phyloP scores from a whole-genome alignment of 1,140 invertebrate genomes.

The Drosophila tristis region DNA sequence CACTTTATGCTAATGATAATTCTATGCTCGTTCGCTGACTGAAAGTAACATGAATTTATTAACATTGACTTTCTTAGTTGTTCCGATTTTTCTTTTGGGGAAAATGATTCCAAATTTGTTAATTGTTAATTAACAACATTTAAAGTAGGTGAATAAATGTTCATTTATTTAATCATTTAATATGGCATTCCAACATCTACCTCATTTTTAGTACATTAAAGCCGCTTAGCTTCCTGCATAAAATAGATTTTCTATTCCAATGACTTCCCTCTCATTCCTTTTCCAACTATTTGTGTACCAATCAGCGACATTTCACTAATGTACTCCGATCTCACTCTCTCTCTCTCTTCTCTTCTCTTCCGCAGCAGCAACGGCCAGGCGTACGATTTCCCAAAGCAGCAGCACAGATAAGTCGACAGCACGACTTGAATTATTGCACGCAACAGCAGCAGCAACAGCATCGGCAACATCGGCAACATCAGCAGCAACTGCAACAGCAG shows the following conservation, averaged over 20 bases:
- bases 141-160: too few species aligned
- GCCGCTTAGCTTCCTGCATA: slow-evolving; percentile 9
- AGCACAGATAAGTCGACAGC: slow-evolving; percentile 80
- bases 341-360: slow-evolving; percentile 38
- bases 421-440: slow-evolving; percentile 83
- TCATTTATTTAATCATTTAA: too few species aligned
- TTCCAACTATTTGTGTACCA: slow-evolving; percentile 38
- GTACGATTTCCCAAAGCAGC: slow-evolving; percentile 76
- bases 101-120: too few species aligned
- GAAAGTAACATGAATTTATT: too few species aligned
- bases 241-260: slow-evolving; percentile 29
- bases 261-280: slow-evolving; percentile 26
- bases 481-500: slow-evolving; percentile 35
- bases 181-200: too few species aligned
- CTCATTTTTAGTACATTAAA: background rate
- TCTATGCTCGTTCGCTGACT: too few species aligned
- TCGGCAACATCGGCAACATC: slow-evolving; percentile 38
- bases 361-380: slow-evolving; percentile 64
- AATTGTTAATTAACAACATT: too few species aligned
- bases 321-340: slow-evolving; percentile 33
- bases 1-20: too few species aligned
- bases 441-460: slow-evolving; percentile 58
- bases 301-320: slow-evolving; percentile 59
- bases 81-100: too few species aligned
- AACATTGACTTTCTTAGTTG: too few species aligned